phyloP scores from a whole-genome alignment of 2,797 vertebrate genomes.

The Malacoraja senta region DNA sequence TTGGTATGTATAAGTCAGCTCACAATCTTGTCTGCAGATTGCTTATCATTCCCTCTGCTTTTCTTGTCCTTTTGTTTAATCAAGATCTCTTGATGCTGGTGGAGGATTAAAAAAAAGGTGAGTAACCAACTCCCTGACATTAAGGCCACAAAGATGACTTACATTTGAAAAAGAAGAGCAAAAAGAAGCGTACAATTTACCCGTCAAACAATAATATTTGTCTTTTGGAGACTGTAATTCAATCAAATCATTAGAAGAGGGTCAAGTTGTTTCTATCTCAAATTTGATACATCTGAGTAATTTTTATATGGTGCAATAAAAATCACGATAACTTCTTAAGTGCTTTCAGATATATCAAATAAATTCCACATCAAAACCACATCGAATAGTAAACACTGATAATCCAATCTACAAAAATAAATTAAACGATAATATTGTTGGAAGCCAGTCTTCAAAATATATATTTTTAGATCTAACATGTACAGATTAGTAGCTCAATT shows the following conservation, averaged over 20 bases:
- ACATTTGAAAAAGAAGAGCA: constrained; percentile 16
- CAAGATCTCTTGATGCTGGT: constrained; percentile 34
- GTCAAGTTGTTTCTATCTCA: neutral
- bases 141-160: constrained; percentile 36
- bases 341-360: neutral
- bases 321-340: neutral
- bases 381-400: neutral
- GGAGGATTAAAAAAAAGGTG: constrained; percentile 10
- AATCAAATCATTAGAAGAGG: constrained; percentile 18
- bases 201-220: neutral
- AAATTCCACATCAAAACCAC: neutral
- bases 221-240: constrained; percentile 21
- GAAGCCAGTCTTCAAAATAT: neutral
- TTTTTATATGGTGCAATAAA: neutral
- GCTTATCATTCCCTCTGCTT: constrained; percentile 31
- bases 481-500: neutral
- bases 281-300: neutral
- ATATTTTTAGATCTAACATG: neutral
- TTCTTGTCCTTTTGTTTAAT: constrained; percentile 34
- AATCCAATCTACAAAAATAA: neutral
- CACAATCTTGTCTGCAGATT: constrained; percentile 29
- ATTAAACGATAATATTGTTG: neutral
- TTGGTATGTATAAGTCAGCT: constrained; percentile 28
- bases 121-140: constrained; percentile 28
- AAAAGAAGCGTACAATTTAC: neutral